Evolutionary conservation across 2,888 invertebrate species (phyloP).

Genomic region (Agrochola lychnidis): DNA sequence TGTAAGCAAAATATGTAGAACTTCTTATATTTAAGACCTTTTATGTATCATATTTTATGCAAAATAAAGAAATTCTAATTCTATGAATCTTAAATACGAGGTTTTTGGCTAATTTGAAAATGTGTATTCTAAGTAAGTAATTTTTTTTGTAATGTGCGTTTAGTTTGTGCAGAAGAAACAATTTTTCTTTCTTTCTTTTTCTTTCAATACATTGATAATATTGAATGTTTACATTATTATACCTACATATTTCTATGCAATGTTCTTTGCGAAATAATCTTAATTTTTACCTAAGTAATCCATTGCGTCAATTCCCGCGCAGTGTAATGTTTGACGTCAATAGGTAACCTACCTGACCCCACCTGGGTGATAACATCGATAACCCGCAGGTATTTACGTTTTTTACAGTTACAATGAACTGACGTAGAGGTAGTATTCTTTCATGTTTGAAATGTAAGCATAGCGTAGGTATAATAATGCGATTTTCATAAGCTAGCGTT

Average conservation of each 20-base stretch:
- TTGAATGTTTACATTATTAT: not conserved
- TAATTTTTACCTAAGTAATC: not conserved
- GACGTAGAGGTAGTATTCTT: too few species aligned
- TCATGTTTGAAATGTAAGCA: not conserved
- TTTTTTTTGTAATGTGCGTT: too few species aligned
- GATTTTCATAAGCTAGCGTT: not conserved
- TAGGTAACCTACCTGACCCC: constrained; percentile 15
- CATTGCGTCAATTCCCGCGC: not conserved
- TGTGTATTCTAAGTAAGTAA: too few species aligned
- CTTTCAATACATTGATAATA: too few species aligned
- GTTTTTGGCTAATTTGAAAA: too few species aligned
- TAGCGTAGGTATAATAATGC: not conserved
- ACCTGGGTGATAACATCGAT: constrained; percentile 17
- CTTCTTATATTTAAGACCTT: too few species aligned
- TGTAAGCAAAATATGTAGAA: too few species aligned
- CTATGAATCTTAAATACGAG: too few species aligned
- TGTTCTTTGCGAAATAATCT: constrained; percentile 1
- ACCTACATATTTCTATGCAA: not conserved
- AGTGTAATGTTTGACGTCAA: constrained; percentile 45
- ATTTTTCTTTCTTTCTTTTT: too few species aligned
- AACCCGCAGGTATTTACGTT: not conserved
- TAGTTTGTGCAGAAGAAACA: too few species aligned
- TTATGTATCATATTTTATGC: too few species aligned
- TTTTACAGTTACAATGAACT: not conserved
- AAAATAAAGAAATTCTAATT: too few species aligned